phyloP scores from a whole-genome alignment of 2,113 vertebrate genomes.

The Ochotona princeps region DNA sequence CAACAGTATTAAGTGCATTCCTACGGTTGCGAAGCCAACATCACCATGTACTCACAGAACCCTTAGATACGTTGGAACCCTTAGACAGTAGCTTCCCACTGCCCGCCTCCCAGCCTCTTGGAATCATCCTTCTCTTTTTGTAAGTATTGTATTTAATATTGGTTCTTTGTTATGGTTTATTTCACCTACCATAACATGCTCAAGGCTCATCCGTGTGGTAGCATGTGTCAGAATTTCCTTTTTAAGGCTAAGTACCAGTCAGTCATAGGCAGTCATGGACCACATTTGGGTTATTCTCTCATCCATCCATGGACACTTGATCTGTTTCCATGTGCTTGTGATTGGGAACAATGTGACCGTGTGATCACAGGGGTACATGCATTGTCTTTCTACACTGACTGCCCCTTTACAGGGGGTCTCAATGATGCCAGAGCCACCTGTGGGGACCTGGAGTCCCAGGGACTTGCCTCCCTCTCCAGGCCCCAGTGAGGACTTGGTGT shows the following conservation, averaged over 20 bases:
- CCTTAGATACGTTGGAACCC: background rate
- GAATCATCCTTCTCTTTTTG: background rate
- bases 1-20: background rate
- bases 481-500: background rate
- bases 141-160: background rate
- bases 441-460: background rate
- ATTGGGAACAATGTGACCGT: background rate
- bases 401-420: background rate
- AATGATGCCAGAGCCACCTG: background rate
- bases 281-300: background rate
- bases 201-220: background rate
- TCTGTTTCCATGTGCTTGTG: background rate
- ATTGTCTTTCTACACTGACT: background rate
- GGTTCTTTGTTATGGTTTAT: background rate
- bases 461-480: background rate
- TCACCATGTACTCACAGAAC: background rate
- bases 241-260: background rate
- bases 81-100: too few species aligned
- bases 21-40: background rate
- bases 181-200: background rate
- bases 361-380: background rate
- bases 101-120: background rate
- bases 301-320: background rate
- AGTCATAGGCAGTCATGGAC: too few species aligned
- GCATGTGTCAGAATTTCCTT: background rate